phyloP scores from a whole-genome alignment of 2,113 vertebrate genomes.

The Aspidoscelis tigris region DNA sequence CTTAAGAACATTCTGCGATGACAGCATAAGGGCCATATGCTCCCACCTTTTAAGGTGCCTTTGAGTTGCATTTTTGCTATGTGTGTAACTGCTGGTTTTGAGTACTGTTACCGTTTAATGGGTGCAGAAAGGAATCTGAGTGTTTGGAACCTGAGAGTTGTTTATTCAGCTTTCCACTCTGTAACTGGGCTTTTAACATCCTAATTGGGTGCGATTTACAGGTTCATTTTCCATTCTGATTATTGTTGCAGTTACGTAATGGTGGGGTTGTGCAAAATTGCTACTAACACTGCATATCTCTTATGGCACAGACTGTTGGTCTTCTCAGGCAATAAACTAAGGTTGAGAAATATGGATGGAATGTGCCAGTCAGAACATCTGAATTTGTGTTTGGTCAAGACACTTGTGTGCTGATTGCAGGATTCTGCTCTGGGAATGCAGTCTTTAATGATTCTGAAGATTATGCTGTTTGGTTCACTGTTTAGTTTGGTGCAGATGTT shows the following conservation, averaged over 20 bases:
- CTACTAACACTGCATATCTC: neutral
- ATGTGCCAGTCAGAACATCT: neutral
- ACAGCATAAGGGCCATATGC: no score
- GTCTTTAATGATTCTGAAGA: neutral
- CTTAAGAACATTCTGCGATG: no score
- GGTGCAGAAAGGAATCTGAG: neutral
- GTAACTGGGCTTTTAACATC: neutral
- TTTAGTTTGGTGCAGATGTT: neutral
- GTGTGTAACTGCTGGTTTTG: neutral
- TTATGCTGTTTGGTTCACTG: neutral
- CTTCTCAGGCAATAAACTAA: neutral
- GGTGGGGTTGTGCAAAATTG: neutral
- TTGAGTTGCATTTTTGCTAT: no score
- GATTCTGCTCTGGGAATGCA: neutral
- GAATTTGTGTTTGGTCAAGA: neutral
- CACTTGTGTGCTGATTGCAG: neutral
- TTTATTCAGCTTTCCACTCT: neutral
- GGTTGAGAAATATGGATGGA: neutral
- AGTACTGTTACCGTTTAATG: neutral
- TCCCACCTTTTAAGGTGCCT: no score
- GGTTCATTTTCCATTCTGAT: neutral
- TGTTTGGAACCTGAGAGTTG: neutral
- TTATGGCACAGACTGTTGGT: neutral
- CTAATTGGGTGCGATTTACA: neutral
- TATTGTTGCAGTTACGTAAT: neutral